phyloP scores from a whole-genome alignment of 1,140 invertebrate species.

The Lepidostoma basale region DNA sequence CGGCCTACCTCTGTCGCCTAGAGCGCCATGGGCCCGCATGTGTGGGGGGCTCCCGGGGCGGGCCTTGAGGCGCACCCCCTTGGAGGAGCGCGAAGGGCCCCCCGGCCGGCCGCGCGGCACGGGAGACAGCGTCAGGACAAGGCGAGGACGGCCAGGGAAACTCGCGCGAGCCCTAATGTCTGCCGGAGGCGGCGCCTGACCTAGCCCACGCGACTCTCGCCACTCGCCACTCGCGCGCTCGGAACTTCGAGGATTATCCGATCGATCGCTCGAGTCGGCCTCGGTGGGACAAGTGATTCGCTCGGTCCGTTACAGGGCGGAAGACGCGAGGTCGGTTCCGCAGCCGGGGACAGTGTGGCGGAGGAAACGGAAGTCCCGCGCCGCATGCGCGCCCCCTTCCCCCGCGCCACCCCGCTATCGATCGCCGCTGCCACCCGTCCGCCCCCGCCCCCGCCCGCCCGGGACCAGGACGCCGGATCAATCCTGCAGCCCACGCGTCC shows the following conservation, averaged over 20 bases:
- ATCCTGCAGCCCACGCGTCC: too few relatives aligned
- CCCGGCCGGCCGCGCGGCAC: constrained; percentile 32
- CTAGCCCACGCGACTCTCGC: too few relatives aligned
- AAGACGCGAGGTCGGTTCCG: neutral
- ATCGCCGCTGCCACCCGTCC: neutral
- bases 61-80: constrained; percentile 39
- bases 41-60: constrained; percentile 7
- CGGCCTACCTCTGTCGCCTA: neutral
- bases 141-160: constrained; percentile 25
- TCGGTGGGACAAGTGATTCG: neutral
- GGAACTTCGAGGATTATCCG: too few relatives aligned
- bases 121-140: constrained; percentile 32
- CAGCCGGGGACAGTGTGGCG: constrained; percentile 29
- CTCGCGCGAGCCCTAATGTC: constrained; percentile 15
- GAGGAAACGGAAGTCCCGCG: constrained; percentile 21
- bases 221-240: too few relatives aligned
- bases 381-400: constrained; percentile 20
- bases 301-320: neutral
- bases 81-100: constrained; percentile 35
- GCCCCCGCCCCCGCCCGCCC: neutral
- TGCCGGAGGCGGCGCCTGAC: constrained; percentile 6
- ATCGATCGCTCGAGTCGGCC: neutral
- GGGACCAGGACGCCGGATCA: too few relatives aligned
- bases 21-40: neutral
- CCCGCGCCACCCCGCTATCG: constrained; percentile 1